Percentiles rank a stretch among this genome's conserved stretches.
These are phyloP conservation scores for Cremastinae sp. DNA, from an alignment of 2,888 invertebrate genomes.

Conservation along the genomic window DNA sequence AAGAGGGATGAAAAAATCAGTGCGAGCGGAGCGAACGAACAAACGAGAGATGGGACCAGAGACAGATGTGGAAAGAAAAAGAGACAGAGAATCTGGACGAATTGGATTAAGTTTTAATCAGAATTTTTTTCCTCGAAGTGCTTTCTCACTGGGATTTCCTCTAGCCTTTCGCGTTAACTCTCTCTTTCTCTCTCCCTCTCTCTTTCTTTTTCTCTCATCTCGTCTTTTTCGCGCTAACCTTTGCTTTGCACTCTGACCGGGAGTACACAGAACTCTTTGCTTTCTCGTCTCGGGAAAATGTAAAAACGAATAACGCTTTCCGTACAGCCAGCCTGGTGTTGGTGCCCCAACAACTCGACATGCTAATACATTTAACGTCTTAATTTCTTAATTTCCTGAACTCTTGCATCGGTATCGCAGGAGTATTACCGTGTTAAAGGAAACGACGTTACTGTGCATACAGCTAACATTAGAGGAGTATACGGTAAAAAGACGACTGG, in stretches of 20 bases:
- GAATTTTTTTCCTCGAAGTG: constrained; percentile 60
- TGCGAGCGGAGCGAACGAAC: constrained; percentile 5
- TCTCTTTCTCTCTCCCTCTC: constrained; percentile 39
- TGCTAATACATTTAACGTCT: constrained; percentile 72
- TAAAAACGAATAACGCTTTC: constrained; percentile 27
- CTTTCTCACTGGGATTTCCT: constrained; percentile 23
- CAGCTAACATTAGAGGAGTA: constrained; percentile 6
- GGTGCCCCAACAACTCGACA: constrained; percentile 49
- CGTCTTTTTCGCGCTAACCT: not conserved
- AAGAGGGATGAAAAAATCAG: too few species aligned
- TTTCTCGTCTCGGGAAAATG: constrained; percentile 15
- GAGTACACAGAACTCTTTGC: constrained; percentile 19
- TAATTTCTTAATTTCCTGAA: constrained; percentile 73
- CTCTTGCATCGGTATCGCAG: constrained; percentile 64
- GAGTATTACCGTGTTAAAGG: constrained; percentile 68
- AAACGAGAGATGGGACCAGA: too few species aligned
- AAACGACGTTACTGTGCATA: constrained; percentile 65
- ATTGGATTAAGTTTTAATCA: constrained; percentile 76
- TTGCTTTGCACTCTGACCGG: constrained; percentile 11
- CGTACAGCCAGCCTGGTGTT: constrained; percentile 26
- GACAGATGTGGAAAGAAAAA: constrained; percentile 11
- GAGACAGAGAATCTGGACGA: constrained; percentile 49
- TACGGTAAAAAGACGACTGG: too few species aligned
- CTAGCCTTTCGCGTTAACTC: not conserved
- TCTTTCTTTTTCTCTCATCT: not conserved